Evolutionary conservation across 2,888 invertebrate genomes (phyloP).

Genomic region (Argyra leucocephala): DNA sequence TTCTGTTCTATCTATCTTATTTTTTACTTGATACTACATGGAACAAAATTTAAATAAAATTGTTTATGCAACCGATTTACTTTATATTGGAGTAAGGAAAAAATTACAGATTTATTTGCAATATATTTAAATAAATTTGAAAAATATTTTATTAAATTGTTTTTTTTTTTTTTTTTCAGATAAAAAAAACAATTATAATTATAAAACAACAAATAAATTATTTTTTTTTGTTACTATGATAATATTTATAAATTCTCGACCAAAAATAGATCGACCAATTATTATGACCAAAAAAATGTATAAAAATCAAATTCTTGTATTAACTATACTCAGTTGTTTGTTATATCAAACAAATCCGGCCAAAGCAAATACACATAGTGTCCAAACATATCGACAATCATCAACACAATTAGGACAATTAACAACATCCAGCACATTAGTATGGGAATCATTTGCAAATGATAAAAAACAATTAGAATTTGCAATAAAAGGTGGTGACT

Average conservation of each 20-base stretch:
- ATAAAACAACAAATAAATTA: neutral
- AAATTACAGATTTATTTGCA: no score
- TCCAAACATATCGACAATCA: constrained; percentile 36
- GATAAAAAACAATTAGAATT: constrained; percentile 49
- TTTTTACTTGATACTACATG: no score
- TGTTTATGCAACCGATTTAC: no score
- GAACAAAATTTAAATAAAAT: no score
- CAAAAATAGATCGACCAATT: neutral
- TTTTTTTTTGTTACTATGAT: neutral
- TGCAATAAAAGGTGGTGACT: constrained; percentile 57
- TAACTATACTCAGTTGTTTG: neutral
- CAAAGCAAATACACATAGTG: constrained; percentile 32
- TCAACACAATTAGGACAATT: constrained; percentile 50
- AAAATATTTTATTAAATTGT: no score
- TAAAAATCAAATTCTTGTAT: neutral
- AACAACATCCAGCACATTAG: constrained; percentile 69
- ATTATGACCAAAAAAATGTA: neutral
- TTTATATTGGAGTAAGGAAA: no score
- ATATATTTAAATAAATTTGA: no score
- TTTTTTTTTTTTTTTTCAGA: neutral
- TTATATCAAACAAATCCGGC: constrained; percentile 21
- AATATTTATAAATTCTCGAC: neutral
- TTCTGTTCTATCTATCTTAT: no score
- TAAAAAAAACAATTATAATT: neutral
- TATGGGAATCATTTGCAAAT: constrained; percentile 55